Conservation (phyloP, 2,797 vertebrate genomes). For the Smutsia gigantea region DNA sequence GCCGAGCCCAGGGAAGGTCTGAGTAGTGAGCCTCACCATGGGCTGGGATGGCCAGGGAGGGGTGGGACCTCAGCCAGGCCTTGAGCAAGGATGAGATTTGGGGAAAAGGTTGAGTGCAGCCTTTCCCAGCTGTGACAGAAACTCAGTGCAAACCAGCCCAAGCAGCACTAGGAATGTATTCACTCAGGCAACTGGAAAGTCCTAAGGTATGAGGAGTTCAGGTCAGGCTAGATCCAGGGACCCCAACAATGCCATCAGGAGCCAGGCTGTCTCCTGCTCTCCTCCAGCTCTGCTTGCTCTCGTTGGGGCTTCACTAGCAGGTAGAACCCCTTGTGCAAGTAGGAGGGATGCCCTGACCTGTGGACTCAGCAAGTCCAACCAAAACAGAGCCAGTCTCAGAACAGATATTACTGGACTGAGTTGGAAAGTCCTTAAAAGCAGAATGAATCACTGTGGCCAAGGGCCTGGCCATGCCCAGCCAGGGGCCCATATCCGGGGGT, state of each 20-base stretch:
- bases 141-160: neutral
- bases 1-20: neutral
- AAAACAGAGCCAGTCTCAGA: no score
- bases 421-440: no score
- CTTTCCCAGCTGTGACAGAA: neutral
- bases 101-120: neutral
- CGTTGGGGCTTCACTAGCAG: no score
- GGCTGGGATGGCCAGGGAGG: neutral
- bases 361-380: neutral
- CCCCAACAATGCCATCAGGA: neutral
- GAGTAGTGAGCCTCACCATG: neutral
- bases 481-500: neutral
- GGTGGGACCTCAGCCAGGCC: neutral
- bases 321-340: no score
- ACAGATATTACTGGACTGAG: no score
- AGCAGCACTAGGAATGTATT: neutral
- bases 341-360: no score
- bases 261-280: neutral
- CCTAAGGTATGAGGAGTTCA: neutral
- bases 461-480: neutral
- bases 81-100: neutral
- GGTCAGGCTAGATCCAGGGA: neutral
- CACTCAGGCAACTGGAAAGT: neutral
- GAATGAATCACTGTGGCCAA: neutral
- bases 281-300: neutral